These are phyloP conservation scores for Piprites chloris DNA, from an alignment of 2,113 vertebrate species.

Conservation along the genomic window DNA sequence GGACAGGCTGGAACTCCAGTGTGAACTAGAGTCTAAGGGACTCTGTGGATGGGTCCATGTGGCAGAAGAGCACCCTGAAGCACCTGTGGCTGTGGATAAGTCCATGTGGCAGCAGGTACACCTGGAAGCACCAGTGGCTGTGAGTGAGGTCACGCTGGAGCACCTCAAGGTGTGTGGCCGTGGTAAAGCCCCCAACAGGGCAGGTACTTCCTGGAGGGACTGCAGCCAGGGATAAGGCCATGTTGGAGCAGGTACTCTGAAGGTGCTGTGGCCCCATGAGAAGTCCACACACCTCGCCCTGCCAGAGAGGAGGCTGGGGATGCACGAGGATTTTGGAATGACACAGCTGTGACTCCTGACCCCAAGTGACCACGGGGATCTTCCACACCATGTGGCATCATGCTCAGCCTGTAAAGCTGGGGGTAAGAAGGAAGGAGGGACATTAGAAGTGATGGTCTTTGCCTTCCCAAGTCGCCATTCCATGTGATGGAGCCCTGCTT, in stretches of 20 bases:
- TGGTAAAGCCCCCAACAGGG: neutral
- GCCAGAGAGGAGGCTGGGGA: neutral
- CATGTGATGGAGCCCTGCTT: neutral
- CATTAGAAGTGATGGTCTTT: neutral
- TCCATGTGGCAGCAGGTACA: neutral
- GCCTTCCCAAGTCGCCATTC: neutral
- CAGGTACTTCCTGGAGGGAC: neutral
- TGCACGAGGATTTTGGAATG: neutral
- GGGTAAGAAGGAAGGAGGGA: neutral
- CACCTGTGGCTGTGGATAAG: neutral
- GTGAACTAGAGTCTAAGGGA: neutral
- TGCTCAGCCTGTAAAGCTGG: neutral
- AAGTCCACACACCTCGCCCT: neutral
- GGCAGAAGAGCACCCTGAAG: neutral
- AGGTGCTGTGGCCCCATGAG: neutral
- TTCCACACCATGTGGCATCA: neutral
- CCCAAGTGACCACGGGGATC: neutral
- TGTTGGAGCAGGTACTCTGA: neutral
- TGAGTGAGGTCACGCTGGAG: neutral
- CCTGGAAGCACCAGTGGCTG: neutral
- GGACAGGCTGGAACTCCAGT: neutral
- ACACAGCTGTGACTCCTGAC: neutral
- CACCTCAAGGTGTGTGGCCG: neutral
- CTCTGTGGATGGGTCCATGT: neutral
- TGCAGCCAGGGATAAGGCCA: neutral